Evolutionary conservation across 2,888 invertebrate species (phyloP).

Genomic region (Polymixis flavicincta): DNA sequence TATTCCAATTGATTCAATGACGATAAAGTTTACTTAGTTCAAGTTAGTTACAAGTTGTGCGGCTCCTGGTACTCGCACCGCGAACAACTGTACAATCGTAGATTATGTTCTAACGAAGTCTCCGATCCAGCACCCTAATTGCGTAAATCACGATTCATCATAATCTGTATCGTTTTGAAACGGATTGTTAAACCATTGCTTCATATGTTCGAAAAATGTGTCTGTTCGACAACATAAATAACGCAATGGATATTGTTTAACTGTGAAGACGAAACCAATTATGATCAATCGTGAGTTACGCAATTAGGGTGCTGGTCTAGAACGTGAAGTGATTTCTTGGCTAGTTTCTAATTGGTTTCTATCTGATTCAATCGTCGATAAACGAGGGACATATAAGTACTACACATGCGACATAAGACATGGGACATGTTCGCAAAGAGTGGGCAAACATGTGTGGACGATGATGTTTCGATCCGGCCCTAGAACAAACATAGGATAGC

Average conservation of each 20-base stretch:
- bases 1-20: slow-evolving; percentile 43
- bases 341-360: slow-evolving; percentile 11
- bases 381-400: neutral
- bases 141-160: too few relatives aligned
- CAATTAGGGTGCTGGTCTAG: too few relatives aligned
- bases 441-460: neutral
- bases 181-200: too few relatives aligned
- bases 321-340: slow-evolving; percentile 22
- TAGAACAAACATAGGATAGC: too few relatives aligned
- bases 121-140: too few relatives aligned
- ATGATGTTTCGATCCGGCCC: neutral
- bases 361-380: neutral
- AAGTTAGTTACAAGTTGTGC: slow-evolving; percentile 36
- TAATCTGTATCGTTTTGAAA: too few relatives aligned
- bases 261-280: too few relatives aligned
- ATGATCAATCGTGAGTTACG: too few relatives aligned
- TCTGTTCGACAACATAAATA: too few relatives aligned
- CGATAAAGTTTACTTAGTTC: slow-evolving; percentile 34
- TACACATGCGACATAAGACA: neutral
- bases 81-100: slow-evolving; percentile 46
- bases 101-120: slow-evolving; percentile 27
- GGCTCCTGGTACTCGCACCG: slow-evolving; percentile 4
- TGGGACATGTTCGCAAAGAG: neutral
- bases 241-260: too few relatives aligned
- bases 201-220: too few relatives aligned